phyloP scores from a whole-genome alignment of 2,113 vertebrate genomes.

The Salvelinus alpinus region DNA sequence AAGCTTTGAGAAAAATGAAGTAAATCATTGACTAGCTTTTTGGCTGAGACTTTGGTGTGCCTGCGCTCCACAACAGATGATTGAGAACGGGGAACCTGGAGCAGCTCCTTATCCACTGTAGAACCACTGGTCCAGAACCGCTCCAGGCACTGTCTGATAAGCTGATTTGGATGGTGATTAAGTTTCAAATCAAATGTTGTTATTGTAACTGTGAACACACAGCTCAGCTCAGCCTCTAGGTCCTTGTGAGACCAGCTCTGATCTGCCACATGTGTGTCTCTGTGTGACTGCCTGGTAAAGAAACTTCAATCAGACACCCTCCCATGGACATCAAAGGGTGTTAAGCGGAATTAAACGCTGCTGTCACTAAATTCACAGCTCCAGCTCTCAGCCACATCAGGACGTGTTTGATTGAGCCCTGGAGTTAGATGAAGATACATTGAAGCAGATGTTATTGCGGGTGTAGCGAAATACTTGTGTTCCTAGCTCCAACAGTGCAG shows the following conservation, averaged over 20 bases:
- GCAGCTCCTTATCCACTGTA: neutral
- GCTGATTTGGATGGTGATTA: neutral
- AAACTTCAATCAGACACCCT: constrained; percentile 2
- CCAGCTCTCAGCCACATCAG: neutral
- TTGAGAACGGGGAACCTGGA: neutral
- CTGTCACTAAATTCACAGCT: neutral
- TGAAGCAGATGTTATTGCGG: no score
- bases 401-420: no score
- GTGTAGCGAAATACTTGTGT: no score
- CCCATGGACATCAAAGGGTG: neutral
- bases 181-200: neutral
- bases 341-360: neutral
- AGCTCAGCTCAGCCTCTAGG: neutral
- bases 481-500: no score
- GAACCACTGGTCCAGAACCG: neutral
- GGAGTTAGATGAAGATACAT: neutral
- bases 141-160: neutral
- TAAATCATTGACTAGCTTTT: constrained; percentile 5
- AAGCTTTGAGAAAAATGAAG: neutral
- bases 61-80: neutral
- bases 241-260: neutral
- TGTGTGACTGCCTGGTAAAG: neutral
- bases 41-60: neutral
- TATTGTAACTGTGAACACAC: neutral
- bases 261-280: neutral